Conservation (phyloP, 2,888 invertebrate genomes). For the Thecophora atra region DNA sequence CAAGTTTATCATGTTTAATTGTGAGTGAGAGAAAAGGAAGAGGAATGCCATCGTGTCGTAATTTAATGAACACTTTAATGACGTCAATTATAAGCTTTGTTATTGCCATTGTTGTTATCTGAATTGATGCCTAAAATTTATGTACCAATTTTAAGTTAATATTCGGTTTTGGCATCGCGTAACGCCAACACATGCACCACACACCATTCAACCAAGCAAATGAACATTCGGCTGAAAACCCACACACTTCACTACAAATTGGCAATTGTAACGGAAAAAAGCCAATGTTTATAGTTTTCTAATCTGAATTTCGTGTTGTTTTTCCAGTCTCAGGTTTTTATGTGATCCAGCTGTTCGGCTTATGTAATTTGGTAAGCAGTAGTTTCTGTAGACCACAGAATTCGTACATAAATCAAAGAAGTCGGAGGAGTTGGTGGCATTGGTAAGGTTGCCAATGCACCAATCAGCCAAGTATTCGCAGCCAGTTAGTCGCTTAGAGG, state of each 20-base stretch:
- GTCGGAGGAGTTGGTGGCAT: conserved; percentile 6
- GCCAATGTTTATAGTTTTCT: background rate
- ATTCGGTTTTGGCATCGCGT: background rate
- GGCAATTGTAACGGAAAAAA: background rate
- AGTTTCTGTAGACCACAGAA: background rate
- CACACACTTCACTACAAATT: background rate
- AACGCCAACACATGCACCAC: background rate
- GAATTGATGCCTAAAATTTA: too few species aligned
- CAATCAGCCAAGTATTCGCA: too few species aligned
- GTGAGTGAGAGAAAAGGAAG: background rate
- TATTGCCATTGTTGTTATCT: too few species aligned
- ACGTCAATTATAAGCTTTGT: too few species aligned
- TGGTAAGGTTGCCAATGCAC: conserved; percentile 21
- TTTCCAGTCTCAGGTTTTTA: background rate
- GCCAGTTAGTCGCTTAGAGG: too few species aligned
- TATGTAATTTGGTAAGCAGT: background rate
- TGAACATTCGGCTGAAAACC: background rate
- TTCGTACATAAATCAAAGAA: background rate
- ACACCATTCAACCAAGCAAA: background rate
- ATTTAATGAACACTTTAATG: too few species aligned
- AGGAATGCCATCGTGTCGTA: too few species aligned
- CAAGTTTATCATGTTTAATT: background rate
- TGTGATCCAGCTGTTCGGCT: conserved; percentile 8
- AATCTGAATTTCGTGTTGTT: background rate
- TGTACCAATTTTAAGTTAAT: too few species aligned